phyloP scores from a whole-genome alignment of 2,113 vertebrate genomes.

The Xyliphius kryptos region DNA sequence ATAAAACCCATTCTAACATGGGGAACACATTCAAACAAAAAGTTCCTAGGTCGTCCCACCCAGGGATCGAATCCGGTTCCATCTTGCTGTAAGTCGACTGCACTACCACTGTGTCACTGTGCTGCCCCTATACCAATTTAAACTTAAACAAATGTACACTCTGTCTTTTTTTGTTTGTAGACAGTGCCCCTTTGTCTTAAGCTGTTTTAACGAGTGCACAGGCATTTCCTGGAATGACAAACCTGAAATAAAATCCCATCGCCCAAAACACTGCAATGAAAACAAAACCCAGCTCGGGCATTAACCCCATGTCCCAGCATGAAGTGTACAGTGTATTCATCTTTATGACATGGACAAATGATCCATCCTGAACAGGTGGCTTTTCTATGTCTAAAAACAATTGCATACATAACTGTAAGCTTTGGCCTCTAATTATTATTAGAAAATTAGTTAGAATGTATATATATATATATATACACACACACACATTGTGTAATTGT shows the following conservation, averaged over 20 bases:
- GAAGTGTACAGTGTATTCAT: conserved; percentile 9
- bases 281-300: background rate
- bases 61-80: no score
- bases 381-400: background rate
- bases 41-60: no score
- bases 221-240: conserved; percentile 4
- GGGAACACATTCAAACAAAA: no score
- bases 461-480: no score
- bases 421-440: conserved; percentile 30
- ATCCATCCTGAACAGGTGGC: conserved; percentile 10
- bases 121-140: no score
- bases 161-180: background rate
- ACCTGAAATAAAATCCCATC: conserved; percentile 2
- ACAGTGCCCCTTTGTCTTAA: background rate
- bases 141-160: background rate
- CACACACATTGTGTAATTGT: conserved; percentile 18
- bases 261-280: background rate
- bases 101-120: no score
- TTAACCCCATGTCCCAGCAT: background rate
- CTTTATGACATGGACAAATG: conserved; percentile 8
- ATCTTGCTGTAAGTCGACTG: no score
- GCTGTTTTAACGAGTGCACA: background rate
- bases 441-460: conserved; percentile 28
- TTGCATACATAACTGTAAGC: background rate
- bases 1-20: no score